phyloP scores from a whole-genome alignment of 2,888 invertebrate genomes.

The Linnaemya vulpina region DNA sequence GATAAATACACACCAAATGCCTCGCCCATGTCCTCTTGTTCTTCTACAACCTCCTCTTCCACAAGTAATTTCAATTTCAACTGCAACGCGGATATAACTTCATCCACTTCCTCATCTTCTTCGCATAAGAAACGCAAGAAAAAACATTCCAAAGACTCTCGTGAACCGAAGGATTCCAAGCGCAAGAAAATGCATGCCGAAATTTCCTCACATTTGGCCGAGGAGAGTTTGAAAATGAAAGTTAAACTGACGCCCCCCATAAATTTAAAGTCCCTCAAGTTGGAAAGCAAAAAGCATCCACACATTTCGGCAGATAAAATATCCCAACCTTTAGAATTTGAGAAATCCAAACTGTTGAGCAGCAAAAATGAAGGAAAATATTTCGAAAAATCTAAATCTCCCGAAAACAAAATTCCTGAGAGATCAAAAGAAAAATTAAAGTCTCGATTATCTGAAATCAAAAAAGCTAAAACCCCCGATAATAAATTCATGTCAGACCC shows the following conservation, averaged over 20 bases:
- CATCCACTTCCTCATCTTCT: conserved; percentile 72
- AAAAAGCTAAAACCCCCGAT: conserved; percentile 20
- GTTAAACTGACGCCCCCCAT: conserved; percentile 83
- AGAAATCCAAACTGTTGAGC: conserved; percentile 17
- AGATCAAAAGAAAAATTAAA: conserved; percentile 47
- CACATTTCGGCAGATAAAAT: conserved; percentile 59
- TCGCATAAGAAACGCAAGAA: conserved; percentile 85
- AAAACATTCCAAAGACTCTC: conserved; percentile 85
- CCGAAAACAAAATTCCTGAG: conserved; percentile 26
- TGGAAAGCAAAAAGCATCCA: conserved; percentile 71
- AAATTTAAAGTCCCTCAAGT: conserved; percentile 78
- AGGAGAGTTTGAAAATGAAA: conserved; percentile 84
- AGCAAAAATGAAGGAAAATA: conserved; percentile 18
- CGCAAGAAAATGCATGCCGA: conserved; percentile 85
- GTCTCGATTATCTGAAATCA: conserved; percentile 27
- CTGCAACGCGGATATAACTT: conserved; percentile 39
- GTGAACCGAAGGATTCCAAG: conserved; percentile 82
- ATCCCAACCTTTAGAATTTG: conserved; percentile 18
- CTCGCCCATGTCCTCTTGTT: conserved; percentile 79
- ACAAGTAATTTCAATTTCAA: conserved; percentile 75
- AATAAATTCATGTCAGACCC: background rate
- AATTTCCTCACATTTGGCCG: conserved; percentile 83
- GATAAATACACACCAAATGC: conserved; percentile 79
- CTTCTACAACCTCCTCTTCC: conserved; percentile 79
- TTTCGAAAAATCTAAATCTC: conserved; percentile 19